Evolutionary conservation across 2,797 vertebrate genomes (phyloP).

Genomic region (Chrysocyon brachyurus): DNA sequence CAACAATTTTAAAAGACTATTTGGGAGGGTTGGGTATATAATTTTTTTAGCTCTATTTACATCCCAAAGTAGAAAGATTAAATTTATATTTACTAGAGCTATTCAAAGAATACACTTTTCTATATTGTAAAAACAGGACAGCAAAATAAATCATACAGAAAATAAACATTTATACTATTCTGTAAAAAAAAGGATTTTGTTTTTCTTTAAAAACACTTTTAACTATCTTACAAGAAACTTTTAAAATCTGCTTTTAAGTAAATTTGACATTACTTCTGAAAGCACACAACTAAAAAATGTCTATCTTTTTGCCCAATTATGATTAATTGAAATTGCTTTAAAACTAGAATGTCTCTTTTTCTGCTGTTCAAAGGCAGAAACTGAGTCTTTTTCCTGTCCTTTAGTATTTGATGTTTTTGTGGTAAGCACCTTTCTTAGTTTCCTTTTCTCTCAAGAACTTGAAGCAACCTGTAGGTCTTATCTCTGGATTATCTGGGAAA

Average conservation of each 20-base stretch:
- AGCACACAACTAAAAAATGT: slow-evolving; percentile 51
- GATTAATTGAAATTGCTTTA: slow-evolving; percentile 48
- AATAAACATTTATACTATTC: slow-evolving; percentile 95
- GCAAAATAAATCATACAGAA: slow-evolving; percentile 90
- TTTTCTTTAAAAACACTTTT: slow-evolving; percentile 80
- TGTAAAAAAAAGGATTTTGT: slow-evolving; percentile 87
- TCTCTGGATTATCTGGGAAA: not conserved
- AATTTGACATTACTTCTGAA: slow-evolving; percentile 68
- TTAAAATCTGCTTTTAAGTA: slow-evolving; percentile 63
- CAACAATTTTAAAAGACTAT: slow-evolving; percentile 85
- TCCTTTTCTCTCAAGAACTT: slow-evolving; percentile 38
- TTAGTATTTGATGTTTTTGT: slow-evolving; percentile 14
- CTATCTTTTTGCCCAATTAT: slow-evolving; percentile 43
- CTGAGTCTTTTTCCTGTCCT: not conserved
- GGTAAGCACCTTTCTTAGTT: not conserved
- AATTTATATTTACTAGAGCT: slow-evolving; percentile 94
- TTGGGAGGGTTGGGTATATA: slow-evolving; percentile 85
- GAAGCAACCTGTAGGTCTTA: not conserved
- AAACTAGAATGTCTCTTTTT: slow-evolving; percentile 42
- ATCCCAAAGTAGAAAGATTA: slow-evolving; percentile 90
- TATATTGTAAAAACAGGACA: slow-evolving; percentile 93
- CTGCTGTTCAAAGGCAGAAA: not conserved
- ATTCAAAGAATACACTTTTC: slow-evolving; percentile 93
- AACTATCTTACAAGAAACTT: slow-evolving; percentile 68
- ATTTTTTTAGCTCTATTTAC: slow-evolving; percentile 92